Base-by-base conservation (phyloP, 2,888 invertebrate species). In the Mythimna pallens region DNA sequence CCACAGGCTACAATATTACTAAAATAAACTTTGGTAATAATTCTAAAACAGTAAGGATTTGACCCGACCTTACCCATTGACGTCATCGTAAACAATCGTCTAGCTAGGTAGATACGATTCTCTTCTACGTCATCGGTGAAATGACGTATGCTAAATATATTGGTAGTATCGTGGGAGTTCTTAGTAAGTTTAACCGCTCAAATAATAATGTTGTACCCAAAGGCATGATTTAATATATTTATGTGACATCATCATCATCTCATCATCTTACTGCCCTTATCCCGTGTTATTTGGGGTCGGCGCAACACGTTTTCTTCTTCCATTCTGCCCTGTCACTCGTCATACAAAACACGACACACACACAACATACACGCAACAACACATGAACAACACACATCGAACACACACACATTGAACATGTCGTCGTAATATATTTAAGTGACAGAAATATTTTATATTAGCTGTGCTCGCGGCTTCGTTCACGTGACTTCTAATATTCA, bases 31-130 rank as follows among this genome's bases (percentile, higher is more conserved):
- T 61, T 64, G 17, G 14, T 59, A 63, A 59, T 36, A 70, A 22
- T 20, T 30, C 43, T 25, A 62, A 70, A 61, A 74, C 68, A 71
- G 59, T 55, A 73, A 65, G 43, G 62, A 50, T 73, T 71, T 61
- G 58, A 69, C 61, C 17, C 20, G 43, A 66, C 6, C 17, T 12
- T 30, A 57, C 25, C 12, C 61, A 43, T 14, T 65, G 63, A 65
- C 73, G 73, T 84, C 71, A 82, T 66, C 22, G 40, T 54, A 80
- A 80, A 61, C 64, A 43, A 55, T 75, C 80, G 50, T 22, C 47
- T 72, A 67, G 14, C 54, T 76, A 68, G 20, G 6, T 62, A 54
- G 54, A 69, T 47, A 77, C 71, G 68, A 61, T 62, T 36, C 47
- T 40, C n/a, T 20, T 25, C 65, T 67, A 75, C 77, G 84, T 80